A percentile compares a stretch with the other conserved stretches of the same genome.
These are phyloP conservation scores for Garrulus glandarius DNA, from an alignment of 2,797 vertebrate species.

Conservation along the genomic window DNA sequence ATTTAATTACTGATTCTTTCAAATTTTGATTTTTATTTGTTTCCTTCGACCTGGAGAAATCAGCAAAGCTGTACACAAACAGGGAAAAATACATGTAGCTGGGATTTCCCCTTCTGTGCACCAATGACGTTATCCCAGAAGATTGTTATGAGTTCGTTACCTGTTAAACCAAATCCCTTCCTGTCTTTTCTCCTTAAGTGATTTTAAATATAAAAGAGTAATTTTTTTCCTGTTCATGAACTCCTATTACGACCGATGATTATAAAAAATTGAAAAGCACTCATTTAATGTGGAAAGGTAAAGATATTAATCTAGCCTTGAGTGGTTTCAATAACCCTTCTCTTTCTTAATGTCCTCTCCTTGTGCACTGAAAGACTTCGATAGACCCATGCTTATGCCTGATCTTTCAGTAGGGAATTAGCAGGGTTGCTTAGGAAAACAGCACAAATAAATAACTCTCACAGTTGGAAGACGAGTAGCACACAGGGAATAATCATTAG, in stretches of 20 bases:
- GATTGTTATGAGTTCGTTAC: background rate
- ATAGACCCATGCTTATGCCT: background rate
- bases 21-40: background rate
- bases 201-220: background rate
- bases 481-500: background rate
- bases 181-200: background rate
- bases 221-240: background rate
- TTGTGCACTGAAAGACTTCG: background rate
- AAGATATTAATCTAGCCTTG: background rate
- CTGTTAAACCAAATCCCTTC: background rate
- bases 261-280: background rate
- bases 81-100: background rate
- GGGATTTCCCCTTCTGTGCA: background rate
- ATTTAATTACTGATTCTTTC: background rate
- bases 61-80: background rate
- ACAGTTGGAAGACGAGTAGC: background rate
- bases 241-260: background rate
- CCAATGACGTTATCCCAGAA: background rate
- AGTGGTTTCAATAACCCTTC: constrained; percentile 33
- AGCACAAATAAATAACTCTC: constrained; percentile 20
- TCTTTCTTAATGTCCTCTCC: constrained; percentile 1
- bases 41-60: background rate
- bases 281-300: background rate
- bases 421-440: constrained; percentile 10
- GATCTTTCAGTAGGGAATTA: background rate